Conservation (phyloP, 2,888 invertebrate genomes). For the Dynastes hyllus region DNA sequence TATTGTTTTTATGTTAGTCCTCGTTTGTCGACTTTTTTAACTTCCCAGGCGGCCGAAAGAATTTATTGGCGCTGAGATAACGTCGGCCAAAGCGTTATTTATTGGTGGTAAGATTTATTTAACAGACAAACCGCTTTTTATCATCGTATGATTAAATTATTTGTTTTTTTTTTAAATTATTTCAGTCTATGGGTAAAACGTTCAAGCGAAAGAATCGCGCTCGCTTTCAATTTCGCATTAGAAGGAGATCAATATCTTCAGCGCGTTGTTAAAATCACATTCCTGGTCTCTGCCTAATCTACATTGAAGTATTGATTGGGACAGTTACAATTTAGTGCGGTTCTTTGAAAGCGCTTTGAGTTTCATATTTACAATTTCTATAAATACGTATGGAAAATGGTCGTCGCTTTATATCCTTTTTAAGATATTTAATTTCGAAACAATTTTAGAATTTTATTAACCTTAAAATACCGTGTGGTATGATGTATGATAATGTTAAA, state of each 20-base stretch:
- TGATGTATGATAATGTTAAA: too few relatives aligned
- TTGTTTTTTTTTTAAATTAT: background rate
- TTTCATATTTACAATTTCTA: background rate
- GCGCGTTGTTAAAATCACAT: conserved; percentile 10
- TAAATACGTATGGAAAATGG: background rate
- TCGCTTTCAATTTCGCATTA: conserved; percentile 28
- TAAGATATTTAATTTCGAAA: background rate
- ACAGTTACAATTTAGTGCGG: background rate
- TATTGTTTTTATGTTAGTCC: conserved; percentile 14
- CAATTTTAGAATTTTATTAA: too few relatives aligned
- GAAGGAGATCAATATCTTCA: conserved; percentile 1
- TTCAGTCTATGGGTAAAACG: background rate
- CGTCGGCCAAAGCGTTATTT: conserved; percentile 37
- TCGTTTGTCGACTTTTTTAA: conserved; percentile 8
- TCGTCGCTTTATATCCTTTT: background rate
- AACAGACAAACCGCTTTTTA: conserved; percentile 26
- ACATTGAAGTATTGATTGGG: conserved; percentile 14
- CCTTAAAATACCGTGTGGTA: too few relatives aligned
- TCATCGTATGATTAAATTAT: conserved; percentile 36
- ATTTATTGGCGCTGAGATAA: conserved; percentile 40
- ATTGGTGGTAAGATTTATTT: conserved; percentile 38
- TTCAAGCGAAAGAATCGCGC: background rate
- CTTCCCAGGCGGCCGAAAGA: background rate
- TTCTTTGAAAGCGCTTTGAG: background rate
- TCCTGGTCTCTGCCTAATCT: background rate